Evolutionary conservation across 2,888 invertebrate genomes (phyloP), one percentile per base, ranked within the genome.

Genomic region (Epinotia demarniana): DNA sequence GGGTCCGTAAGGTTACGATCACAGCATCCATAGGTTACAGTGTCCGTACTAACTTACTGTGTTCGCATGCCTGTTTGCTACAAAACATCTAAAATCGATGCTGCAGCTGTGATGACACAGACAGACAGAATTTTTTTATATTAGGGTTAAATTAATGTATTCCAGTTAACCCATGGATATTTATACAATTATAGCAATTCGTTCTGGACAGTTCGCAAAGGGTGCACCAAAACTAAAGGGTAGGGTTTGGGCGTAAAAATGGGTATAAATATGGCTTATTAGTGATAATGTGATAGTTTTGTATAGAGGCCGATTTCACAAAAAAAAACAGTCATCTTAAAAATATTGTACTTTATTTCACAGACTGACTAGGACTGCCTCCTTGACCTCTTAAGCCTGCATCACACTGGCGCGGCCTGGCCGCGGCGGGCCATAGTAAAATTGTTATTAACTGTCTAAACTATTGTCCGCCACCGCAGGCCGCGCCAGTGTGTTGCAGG

Each of bases 121-220:
- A 64, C 64, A 49, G 49, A 66, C 49, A 60, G 23, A 4, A 58
- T 0, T 1, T 27, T 19, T 23, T 23, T 3, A 19, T 43, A 16
- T 58, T 43, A 43, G 57, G 13, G 57, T 68, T 43, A 53, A 18
- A 55, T 57, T 64, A 64, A 64, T 53, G 23, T 19, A 67, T 67
- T 33, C 43, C 13, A 64, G 13, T 23, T 57, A 16, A 13, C 55
- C 33, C 68, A 23, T 43, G 60, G 66, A 73, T 81, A 78, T 80
- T 82, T 79, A 80, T 80, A 78, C 81, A 82, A 82, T 83, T 80
- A 82, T 63, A 58, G 55, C 60, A 64, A 83, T 86, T 81, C 78
- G 83, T 70, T 75, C 77, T 79, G 83, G 82, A 78, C 81, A 79
- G 81, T 69, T 68, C 0, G 57, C 27, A 43, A 60, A 18, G 53